Conservation (phyloP, 2,888 invertebrate species). For the Notodonta ziczac region DNA sequence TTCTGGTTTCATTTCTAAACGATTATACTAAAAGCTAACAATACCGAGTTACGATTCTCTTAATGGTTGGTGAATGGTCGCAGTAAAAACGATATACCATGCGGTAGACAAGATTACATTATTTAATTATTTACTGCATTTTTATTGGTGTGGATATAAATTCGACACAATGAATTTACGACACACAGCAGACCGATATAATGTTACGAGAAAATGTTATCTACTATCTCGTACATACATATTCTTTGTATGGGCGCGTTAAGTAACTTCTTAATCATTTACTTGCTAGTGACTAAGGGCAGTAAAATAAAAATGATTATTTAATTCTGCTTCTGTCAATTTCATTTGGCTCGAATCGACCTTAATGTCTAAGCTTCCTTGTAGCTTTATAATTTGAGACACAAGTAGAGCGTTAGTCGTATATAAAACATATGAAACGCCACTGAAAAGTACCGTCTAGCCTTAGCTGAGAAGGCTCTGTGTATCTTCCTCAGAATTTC, state of each 20-base stretch:
- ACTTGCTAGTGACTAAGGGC: not conserved
- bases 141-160: slow-evolving; percentile 24
- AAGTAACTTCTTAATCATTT: no score
- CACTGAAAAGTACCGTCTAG: no score
- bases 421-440: no score
- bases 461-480: no score
- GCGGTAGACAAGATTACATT: slow-evolving; percentile 28
- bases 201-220: slow-evolving; percentile 10
- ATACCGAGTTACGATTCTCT: slow-evolving; percentile 25
- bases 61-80: slow-evolving; percentile 26
- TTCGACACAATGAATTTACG: slow-evolving; percentile 34
- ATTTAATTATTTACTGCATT: slow-evolving; percentile 33
- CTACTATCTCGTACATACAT: not conserved
- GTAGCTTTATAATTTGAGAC: no score
- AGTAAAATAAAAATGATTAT: not conserved
- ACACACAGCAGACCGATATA: slow-evolving; percentile 18
- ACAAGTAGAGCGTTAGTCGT: no score
- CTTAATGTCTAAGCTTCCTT: no score
- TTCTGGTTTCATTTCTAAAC: slow-evolving; percentile 27
- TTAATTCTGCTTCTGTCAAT: no score
- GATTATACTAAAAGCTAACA: slow-evolving; percentile 32
- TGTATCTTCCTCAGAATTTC: not conserved
- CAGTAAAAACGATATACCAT: slow-evolving; percentile 32
- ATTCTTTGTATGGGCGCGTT: not conserved
- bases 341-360: no score